These are phyloP conservation scores for Vidua macroura DNA, from an alignment of 2,113 vertebrate species.

Conservation along the genomic window DNA sequence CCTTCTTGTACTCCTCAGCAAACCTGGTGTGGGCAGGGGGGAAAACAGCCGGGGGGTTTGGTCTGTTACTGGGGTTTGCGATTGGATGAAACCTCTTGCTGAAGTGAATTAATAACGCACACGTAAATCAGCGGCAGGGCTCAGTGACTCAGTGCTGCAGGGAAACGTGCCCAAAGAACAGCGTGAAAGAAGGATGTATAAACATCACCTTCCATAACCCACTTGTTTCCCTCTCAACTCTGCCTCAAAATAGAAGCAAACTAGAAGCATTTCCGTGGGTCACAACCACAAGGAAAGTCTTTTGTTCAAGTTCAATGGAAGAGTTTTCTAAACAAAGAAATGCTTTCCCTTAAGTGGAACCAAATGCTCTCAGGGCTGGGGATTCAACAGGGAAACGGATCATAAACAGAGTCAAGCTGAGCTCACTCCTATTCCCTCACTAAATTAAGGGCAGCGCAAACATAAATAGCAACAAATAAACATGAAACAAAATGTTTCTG, in stretches of 20 bases:
- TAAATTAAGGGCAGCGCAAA: not conserved
- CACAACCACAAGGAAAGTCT: constrained; percentile 35
- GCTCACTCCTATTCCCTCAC: not conserved
- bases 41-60: accelerated
- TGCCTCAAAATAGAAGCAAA: constrained; percentile 46
- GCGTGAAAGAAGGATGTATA: not conserved
- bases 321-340: constrained; percentile 58
- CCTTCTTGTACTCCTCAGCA: constrained; percentile 88
- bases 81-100: not conserved
- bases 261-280: constrained; percentile 31
- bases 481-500: not conserved
- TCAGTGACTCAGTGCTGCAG: not conserved
- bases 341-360: constrained; percentile 45
- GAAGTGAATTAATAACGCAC: not conserved
- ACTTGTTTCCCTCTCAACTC: not conserved
- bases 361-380: constrained; percentile 21
- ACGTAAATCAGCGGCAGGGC: not conserved
- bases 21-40: constrained; percentile 74
- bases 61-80: not conserved
- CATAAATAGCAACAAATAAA: constrained; percentile 29
- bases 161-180: not conserved
- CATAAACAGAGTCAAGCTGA: constrained; percentile 2
- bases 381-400: not conserved
- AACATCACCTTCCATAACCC: not conserved
- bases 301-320: constrained; percentile 58